A percentile compares a stretch with the other conserved stretches of the same genome.
Evolutionary conservation across 2,113 vertebrate species (phyloP).

Genomic region (Microtus oregoni): DNA sequence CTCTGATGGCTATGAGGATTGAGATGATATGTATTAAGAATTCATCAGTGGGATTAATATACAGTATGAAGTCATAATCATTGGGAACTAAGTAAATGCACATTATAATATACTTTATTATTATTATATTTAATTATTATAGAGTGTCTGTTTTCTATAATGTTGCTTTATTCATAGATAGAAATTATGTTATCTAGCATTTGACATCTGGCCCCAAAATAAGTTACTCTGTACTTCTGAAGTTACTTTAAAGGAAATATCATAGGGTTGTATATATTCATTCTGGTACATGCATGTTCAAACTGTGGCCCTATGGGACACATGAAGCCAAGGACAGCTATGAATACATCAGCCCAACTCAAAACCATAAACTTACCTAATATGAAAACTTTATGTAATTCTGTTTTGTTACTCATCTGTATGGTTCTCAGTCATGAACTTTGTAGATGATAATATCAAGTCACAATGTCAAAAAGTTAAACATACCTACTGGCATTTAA

Average conservation of each 20-base stretch:
- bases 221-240: slow-evolving; percentile 20
- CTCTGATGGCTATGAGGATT: neutral
- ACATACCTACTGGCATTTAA: neutral
- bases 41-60: neutral
- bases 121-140: neutral
- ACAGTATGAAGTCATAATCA: neutral
- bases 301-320: neutral
- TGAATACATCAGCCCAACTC: neutral
- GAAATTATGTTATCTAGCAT: slow-evolving; percentile 2
- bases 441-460: neutral
- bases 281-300: neutral
- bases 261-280: slow-evolving; percentile 21
- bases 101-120: slow-evolving; percentile 20
- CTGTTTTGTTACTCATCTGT: neutral
- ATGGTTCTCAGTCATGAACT: neutral
- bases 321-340: neutral
- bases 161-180: neutral
- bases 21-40: slow-evolving; percentile 30
- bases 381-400: neutral
- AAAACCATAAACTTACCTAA: neutral
- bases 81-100: neutral
- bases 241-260: slow-evolving; percentile 30
- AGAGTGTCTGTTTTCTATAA: neutral
- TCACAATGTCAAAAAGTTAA: neutral
- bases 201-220: slow-evolving; percentile 8